Base-by-base conservation (phyloP, 1,140 invertebrate genomes). In the Drosophila bipectinata region DNA sequence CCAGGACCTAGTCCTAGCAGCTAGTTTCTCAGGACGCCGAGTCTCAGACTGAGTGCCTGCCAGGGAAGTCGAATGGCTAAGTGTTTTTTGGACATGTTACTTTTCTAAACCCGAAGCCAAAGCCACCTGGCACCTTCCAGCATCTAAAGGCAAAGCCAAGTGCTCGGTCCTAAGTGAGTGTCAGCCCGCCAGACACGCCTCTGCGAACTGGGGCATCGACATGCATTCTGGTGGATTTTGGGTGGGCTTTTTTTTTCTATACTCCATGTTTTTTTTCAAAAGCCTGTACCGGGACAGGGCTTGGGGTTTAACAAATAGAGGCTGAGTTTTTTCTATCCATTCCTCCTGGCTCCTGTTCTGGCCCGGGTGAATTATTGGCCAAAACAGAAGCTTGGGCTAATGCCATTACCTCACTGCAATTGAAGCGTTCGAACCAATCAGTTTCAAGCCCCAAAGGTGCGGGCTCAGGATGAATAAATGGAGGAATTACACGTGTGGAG, bases 401-500 rank as follows among this genome's bases (percentile, higher is more conserved):
- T 57, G 67, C 44, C 44, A 49, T 69, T 69, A 57, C 24, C 44
- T 49, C 24, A 62, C 56, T 60, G 72, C 73, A 63, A 77, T 81
- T 77, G 64, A 77, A 80, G 44, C 79, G 49, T 61, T 60, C 74
- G 52, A 66, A 61, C 26, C 58, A 32, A 61, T 76, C 51, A 55
- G 69, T 75, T 74, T 66, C 59, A 63, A 57, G 59, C 47, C 54
- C 54, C 54, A 54, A 39, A 77, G 58, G 57, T 73, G 58, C 58
- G 77, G 71, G 68, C 55, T 30, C 32, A 51, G 26, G 61, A 44
- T 74, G 59, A 64, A 69, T 82, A 82, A 78, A 82, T 78, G 74
- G 73, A 48, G 66, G 52, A 61, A 49, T 63, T 68, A 64, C 52
- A 47, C 49, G 32, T 75, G 52, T 56, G 7, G 6, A 34, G 14